Base-by-base conservation (phyloP, 53 echinoderm and acorn worm genomes). In the Paracentrotus lividus region DNA sequence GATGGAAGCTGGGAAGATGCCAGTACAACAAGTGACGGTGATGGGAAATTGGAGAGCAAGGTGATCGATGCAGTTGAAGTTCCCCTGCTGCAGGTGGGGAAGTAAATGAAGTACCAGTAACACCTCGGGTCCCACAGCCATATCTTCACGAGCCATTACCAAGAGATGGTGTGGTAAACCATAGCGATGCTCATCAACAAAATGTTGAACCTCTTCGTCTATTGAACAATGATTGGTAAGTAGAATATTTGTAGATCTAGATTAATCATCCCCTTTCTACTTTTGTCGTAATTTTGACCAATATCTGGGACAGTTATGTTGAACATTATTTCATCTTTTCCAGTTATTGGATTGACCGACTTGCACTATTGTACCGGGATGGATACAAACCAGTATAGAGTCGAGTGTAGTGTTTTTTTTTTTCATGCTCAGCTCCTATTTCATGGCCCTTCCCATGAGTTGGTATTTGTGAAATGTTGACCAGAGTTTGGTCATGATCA, bases 221-320 rank as follows among this genome's bases (percentile, higher is more conserved):
- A 20, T 76, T 76, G 76, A 76, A 76, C 76, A 76, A 76, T 76
- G 76, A 76, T 76, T 76, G 76, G 76, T 76, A 76, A 76, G 76
- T 31, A 27, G 32, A 76, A 66, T 66, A 76, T 32, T 76, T 38
- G 36, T 76, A 38, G n/a, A 38, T 38, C 20, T n/a, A n/a, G n/a
- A n/a, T 76, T 76, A 38, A 15, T 34, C n/a, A n/a, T n/a, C n/a
- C n/a, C n/a, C n/a, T n/a, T n/a, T n/a, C n/a, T n/a, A n/a, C n/a
- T n/a, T n/a, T n/a, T n/a, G n/a, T 66, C 4, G 66, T 66, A 66
- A 66, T 66, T 13, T 13, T 66, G 66, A 66, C 20, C n/a, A n/a
- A n/a, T n/a, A n/a, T n/a, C n/a, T n/a, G n/a, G n/a, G n/a, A n/a
- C n/a, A n/a, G n/a, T n/a, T n/a, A n/a, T n/a, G n/a, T n/a, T n/a